Percentiles rank a stretch among this genome's conserved stretches.
Evolutionary conservation across 2,113 vertebrate genomes (phyloP).

Genomic region (Ameiurus melas): DNA sequence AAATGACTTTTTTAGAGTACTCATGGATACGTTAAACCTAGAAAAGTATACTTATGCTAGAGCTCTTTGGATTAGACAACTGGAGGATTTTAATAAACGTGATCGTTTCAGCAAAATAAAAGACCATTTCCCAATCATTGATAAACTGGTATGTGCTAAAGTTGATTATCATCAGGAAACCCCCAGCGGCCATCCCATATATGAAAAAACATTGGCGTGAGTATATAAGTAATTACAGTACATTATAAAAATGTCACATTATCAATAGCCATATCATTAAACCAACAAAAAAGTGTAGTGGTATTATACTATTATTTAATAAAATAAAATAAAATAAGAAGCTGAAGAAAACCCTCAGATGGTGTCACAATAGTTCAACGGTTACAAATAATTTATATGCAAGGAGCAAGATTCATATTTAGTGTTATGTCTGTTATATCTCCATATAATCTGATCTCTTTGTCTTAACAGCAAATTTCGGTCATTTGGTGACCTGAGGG

Average conservation of each 20-base stretch:
- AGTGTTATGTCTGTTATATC: neutral
- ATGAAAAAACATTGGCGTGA: constrained; percentile 1
- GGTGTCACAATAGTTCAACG: neutral
- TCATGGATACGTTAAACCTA: constrained; percentile 1
- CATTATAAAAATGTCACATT: neutral
- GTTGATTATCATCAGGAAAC: constrained; percentile 6
- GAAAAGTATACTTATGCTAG: neutral
- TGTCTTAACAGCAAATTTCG: constrained; percentile 19
- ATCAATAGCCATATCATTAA: neutral
- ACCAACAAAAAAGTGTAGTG: neutral
- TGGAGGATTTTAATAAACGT: neutral
- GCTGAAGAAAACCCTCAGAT: neutral
- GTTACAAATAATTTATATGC: neutral
- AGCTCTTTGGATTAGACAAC: neutral
- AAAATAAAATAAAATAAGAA: no score
- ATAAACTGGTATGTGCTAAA: constrained; percentile 39
- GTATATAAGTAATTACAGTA: neutral
- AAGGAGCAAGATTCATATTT: neutral
- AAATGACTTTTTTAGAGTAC: neutral
- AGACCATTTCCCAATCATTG: constrained; percentile 24
- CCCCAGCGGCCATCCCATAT: neutral
- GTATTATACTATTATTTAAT: neutral
- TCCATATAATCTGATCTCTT: neutral
- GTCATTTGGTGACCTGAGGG: constrained; percentile 11
- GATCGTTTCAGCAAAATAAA: neutral